Percentiles rank a stretch among this genome's conserved stretches.
phyloP scores from a whole-genome alignment of 2,888 invertebrate species.

The Drosophila pseudotakahashii region DNA sequence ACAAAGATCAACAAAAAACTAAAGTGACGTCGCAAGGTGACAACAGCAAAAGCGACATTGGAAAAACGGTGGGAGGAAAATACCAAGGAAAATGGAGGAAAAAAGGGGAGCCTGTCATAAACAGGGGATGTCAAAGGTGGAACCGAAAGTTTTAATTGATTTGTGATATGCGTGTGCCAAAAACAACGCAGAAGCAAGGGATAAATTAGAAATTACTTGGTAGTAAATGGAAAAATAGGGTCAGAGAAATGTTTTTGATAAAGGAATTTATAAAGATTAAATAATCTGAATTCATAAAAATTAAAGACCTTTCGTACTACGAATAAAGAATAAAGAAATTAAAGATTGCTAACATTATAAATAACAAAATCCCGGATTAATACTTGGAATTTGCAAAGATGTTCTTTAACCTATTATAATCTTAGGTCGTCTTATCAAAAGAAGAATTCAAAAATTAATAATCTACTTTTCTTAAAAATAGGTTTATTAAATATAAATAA shows the following conservation, averaged over 20 bases:
- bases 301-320: too few species aligned
- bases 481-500: too few species aligned
- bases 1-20: conserved; percentile 45
- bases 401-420: background rate
- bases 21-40: conserved; percentile 48
- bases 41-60: conserved; percentile 32
- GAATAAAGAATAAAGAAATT: too few species aligned
- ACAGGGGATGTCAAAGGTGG: conserved; percentile 24
- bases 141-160: conserved; percentile 41
- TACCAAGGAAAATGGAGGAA: background rate
- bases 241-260: background rate
- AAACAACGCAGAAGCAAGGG: background rate
- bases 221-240: background rate
- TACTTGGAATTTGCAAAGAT: background rate
- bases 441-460: too few species aligned
- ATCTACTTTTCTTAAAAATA: too few species aligned
- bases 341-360: too few species aligned
- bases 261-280: too few species aligned
- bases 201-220: background rate
- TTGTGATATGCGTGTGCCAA: conserved; percentile 21
- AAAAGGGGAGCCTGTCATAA: conserved; percentile 62
- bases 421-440: background rate
- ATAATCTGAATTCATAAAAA: too few species aligned
- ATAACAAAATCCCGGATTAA: background rate
- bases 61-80: conserved; percentile 13